phyloP scores from a whole-genome alignment of 2,888 invertebrate species.

The Dyspetes luteomarginatus region DNA sequence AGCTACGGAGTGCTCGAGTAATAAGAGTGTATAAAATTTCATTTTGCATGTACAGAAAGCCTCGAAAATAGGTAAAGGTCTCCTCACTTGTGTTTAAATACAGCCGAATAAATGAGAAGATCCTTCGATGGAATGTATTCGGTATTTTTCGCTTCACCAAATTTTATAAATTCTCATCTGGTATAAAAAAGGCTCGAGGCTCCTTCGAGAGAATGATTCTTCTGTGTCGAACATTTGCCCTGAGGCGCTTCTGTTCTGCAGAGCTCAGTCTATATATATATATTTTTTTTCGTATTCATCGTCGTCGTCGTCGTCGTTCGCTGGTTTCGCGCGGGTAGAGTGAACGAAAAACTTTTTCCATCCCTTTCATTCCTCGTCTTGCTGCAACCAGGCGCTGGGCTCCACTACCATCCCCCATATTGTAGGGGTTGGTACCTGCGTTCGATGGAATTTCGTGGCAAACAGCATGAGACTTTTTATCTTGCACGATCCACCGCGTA shows the following conservation, averaged over 20 bases:
- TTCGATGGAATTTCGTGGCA: constrained; percentile 47
- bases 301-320: constrained; percentile 35
- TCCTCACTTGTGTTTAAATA: not conserved
- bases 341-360: constrained; percentile 47
- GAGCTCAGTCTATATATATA: constrained; percentile 5
- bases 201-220: constrained; percentile 52
- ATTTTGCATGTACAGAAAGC: not conserved
- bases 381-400: constrained; percentile 1
- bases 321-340: constrained; percentile 33
- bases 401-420: constrained; percentile 5
- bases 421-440: not conserved
- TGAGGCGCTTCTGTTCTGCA: constrained; percentile 35
- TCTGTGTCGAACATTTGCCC: constrained; percentile 40
- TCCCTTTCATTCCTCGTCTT: constrained; percentile 13
- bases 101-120: not conserved
- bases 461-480: constrained; percentile 53
- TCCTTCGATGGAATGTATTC: not conserved
- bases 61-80: not conserved
- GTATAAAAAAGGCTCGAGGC: constrained; percentile 25
- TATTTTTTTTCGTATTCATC: constrained; percentile 18
- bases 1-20: no score
- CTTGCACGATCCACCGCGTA: constrained; percentile 48
- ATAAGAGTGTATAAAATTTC: no score
- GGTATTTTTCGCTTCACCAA: not conserved
- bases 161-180: constrained; percentile 2